Base-by-base conservation (phyloP, 2,113 vertebrate genomes). In the Malurus melanocephalus region DNA sequence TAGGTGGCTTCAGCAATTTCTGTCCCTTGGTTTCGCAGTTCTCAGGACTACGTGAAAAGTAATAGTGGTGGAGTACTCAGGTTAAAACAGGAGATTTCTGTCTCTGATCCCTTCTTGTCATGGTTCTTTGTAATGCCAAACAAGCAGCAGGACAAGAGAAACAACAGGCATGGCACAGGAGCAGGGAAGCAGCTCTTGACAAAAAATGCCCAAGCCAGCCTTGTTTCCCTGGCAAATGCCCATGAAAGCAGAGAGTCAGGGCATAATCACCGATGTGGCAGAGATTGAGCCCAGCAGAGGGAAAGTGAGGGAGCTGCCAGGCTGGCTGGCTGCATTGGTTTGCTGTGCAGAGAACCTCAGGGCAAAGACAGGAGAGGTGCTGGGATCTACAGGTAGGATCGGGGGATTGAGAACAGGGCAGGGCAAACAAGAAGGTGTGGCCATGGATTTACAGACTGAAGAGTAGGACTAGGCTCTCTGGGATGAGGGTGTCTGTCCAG, bases 131-230 rank as follows among this genome's bases (percentile, higher is more conserved):
- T 23, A 69, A 75, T 42, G 38, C 13, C 5, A 27, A 55, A 45
- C 18, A 61, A 86, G 55, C 15, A 57, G 40, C 1, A 0, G 40
- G 57, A 33, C 23, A 80, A 43, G 8, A n/a, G 27, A 16, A 68
- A n/a, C 22, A 35, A n/a, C 13, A 32, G 10, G 11, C 27, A 33
- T 3, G 18, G 35, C 48, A 69, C 0, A 0, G 21, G 11, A 69
- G 9, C 40, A 52, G 61, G 53, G 27, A 59, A 46, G 8, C 6
- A 30, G 30, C 22, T 52, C 69, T 40, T 56, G 26, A 32, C 20
- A 38, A 76, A 72, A 68, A 57, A n/a, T 30, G 16, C 15, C 23
- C 15, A 23, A 46, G 12, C 55, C 55, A 62, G 19, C 9, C 6
- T 1, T 6, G 22, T 46, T 92, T 79, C 74, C 53, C 61, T 84